These are phyloP conservation scores for Catocala sponsa DNA, from an alignment of 2,888 invertebrate genomes.

Conservation along the genomic window DNA sequence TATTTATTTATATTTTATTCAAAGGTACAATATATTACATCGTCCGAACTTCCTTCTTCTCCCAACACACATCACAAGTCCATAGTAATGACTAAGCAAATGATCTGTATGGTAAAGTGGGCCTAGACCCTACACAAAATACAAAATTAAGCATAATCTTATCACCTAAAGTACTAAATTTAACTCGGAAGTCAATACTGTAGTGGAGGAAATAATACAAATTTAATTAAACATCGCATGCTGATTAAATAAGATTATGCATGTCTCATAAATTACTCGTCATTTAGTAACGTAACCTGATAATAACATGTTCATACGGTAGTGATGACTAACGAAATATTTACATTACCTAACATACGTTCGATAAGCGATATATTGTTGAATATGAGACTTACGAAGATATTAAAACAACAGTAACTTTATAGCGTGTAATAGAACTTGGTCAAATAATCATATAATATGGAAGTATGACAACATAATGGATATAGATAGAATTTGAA, in stretches of 20 bases:
- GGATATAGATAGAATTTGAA: slow-evolving; percentile 26
- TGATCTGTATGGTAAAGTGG: slow-evolving; percentile 81
- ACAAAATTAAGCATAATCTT: slow-evolving; percentile 85
- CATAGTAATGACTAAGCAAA: slow-evolving; percentile 83
- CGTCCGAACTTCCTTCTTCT: slow-evolving; percentile 79
- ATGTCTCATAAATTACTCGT: slow-evolving; percentile 64
- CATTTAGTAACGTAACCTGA: slow-evolving; percentile 53
- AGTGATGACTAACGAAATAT: slow-evolving; percentile 74
- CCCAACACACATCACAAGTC: slow-evolving; percentile 79
- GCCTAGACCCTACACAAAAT: slow-evolving; percentile 79
- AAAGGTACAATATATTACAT: slow-evolving; percentile 88
- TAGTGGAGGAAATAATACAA: slow-evolving; percentile 80
- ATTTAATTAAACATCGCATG: slow-evolving; percentile 70
- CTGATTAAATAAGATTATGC: slow-evolving; percentile 82
- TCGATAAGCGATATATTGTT: slow-evolving; percentile 42
- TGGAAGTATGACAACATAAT: slow-evolving; percentile 27
- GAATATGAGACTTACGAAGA: slow-evolving; percentile 27
- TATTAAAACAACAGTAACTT: slow-evolving; percentile 48
- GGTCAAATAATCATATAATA: slow-evolving; percentile 21
- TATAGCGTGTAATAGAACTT: slow-evolving; percentile 41
- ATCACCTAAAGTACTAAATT: slow-evolving; percentile 75
- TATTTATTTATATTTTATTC: slow-evolving; percentile 86
- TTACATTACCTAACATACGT: slow-evolving; percentile 65
- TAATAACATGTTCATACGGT: slow-evolving; percentile 60
- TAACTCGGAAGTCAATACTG: slow-evolving; percentile 86